Base-by-base conservation (phyloP, 2,888 invertebrate species). In the Lutraria lutraria region DNA sequence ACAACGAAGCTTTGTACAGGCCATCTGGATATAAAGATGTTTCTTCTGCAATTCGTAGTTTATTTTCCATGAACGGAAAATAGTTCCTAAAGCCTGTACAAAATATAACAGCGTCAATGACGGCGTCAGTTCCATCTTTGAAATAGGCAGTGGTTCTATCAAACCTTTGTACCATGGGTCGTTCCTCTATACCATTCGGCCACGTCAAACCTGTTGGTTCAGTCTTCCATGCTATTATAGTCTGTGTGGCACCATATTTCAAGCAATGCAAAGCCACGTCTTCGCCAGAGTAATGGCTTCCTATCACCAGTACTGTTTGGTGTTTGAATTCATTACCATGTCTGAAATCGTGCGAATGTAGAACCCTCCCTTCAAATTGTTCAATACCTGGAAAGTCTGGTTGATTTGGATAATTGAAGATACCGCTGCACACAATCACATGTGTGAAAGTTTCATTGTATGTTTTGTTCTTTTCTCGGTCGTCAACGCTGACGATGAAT, bases 291-390 rank as follows among this genome's bases (percentile, higher is more conserved):
- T 84, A 88, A 60, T 81, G 81, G 19, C 83, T 54, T 0, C 91
- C 91, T 12, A 89, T 72, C 3, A 89, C 52, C 60, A 91, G 52
- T 0, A 88, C 8, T 3, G 53, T 21, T 80, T 84, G 80, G 54
- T 68, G 88, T 83, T 86, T 85, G 79, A 86, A 91, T 25, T 89
- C 81, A 0, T 31, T 8, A 0, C 68, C 89, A 52, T 88, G 53
- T 25, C 85, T 43, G 83, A 91, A 91, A 68, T 91, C 85, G 79
- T 91, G 89, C n/a, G 90, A 84, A 54, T 90, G 90, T 13, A 90
- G 31, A 15, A 87, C 63, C 10, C 88, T 34, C 15, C 88, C 90
- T 13, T 13, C n/a, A 43, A 90, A 90, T 2, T 60, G 43, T 13
- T 86, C 85, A 0, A 90, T 54, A 19, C 90, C 88, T 13, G 81